phyloP scores from a whole-genome alignment of 2,113 vertebrate genomes.

The Tachycineta bicolor region DNA sequence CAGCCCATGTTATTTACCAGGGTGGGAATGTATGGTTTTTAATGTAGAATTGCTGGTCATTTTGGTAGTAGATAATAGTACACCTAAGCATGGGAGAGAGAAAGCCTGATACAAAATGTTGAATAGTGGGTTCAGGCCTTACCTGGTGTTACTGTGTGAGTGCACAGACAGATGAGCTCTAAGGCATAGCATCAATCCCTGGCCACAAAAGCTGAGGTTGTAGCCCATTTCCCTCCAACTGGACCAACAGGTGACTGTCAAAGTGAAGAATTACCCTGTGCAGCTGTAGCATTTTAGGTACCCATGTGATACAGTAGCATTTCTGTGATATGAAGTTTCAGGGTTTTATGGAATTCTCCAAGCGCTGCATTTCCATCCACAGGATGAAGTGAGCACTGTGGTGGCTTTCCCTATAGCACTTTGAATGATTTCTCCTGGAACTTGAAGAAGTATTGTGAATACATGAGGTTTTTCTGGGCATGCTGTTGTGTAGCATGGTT shows the following conservation, averaged over 20 bases:
- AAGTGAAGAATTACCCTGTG: background rate
- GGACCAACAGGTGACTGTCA: background rate
- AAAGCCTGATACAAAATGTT: background rate
- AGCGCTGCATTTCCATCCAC: background rate
- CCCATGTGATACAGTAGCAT: background rate
- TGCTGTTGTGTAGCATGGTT: background rate
- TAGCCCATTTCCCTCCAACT: background rate
- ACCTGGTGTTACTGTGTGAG: background rate
- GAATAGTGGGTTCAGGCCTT: background rate
- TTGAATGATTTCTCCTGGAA: background rate
- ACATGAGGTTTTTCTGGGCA: background rate
- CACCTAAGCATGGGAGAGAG: background rate
- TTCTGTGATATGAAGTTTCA: background rate
- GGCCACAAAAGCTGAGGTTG: background rate
- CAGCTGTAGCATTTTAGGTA: background rate
- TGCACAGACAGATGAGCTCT: accelerated
- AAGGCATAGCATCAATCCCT: background rate
- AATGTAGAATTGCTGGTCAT: background rate
- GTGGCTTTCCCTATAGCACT: background rate
- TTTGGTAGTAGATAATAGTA: background rate
- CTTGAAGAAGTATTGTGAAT: background rate
- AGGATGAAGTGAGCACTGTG: background rate
- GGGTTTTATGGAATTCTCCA: background rate
- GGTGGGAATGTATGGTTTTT: background rate
- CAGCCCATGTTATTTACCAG: background rate